These are phyloP conservation scores for Nyctibius bracteatus DNA, from an alignment of 2,113 vertebrate species.

Conservation along the genomic window DNA sequence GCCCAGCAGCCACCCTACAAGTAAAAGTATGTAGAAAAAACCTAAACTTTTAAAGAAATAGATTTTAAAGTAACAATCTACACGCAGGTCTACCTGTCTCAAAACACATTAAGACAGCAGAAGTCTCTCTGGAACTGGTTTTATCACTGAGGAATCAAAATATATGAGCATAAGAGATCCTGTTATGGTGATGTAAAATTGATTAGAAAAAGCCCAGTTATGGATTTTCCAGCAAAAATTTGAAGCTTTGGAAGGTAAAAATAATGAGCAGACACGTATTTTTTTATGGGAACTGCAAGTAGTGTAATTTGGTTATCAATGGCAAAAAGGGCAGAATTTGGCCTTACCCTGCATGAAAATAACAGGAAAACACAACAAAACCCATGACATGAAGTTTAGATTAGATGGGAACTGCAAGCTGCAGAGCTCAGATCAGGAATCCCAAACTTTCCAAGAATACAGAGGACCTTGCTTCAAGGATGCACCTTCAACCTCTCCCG, in stretches of 20 bases:
- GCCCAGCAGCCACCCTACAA: not conserved
- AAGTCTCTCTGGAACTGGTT: not conserved
- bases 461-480: constrained; percentile 12
- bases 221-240: not conserved
- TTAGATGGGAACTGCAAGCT: not conserved
- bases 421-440: constrained; percentile 7
- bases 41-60: not conserved
- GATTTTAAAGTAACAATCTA: not conserved
- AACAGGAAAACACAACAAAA: constrained; percentile 9
- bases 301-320: not conserved
- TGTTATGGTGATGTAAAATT: not conserved
- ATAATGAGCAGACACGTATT: not conserved
- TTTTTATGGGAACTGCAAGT: not conserved
- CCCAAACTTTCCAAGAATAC: constrained; percentile 3
- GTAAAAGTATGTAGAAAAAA: not conserved
- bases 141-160: not conserved
- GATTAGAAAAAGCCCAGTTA: not conserved
- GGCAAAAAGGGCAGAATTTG: not conserved
- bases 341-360: constrained; percentile 1
- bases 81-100: not conserved
- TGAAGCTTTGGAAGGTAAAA: not conserved
- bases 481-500: fast-evolving
- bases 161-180: not conserved
- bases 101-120: not conserved
- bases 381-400: not conserved